phyloP scores from a whole-genome alignment of 2,797 vertebrate genomes.

The Eospalax fontanierii region DNA sequence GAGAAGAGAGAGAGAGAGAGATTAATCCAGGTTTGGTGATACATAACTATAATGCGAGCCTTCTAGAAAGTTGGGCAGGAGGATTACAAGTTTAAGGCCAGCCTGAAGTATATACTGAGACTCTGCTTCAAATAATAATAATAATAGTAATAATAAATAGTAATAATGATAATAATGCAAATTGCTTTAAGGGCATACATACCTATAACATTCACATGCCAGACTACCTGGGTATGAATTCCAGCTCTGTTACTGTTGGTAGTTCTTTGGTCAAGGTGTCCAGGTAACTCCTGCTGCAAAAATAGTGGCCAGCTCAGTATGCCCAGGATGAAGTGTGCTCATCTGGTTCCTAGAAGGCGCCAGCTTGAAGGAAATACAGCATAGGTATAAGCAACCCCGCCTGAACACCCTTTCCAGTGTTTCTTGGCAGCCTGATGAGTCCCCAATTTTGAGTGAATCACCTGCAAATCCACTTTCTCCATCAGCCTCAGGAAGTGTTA shows the following conservation, averaged over 20 bases:
- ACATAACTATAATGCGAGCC: neutral
- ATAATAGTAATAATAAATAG: neutral
- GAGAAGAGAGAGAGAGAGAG: neutral
- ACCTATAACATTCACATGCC: neutral
- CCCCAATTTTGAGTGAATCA: neutral
- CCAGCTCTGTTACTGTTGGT: neutral
- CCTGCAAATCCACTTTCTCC: neutral
- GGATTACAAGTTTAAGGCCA: neutral
- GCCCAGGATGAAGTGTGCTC: neutral
- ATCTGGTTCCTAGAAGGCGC: neutral
- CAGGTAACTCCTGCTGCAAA: neutral
- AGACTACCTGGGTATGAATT: neutral
- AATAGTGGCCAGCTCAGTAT: too few species aligned
- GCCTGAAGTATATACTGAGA: neutral
- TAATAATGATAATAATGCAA: too few species aligned
- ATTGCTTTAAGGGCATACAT: neutral
- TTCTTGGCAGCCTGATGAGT: neutral
- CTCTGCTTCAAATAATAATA: neutral
- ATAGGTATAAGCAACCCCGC: rapidly evolving
- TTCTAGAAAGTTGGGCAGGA: neutral
- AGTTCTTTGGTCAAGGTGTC: neutral
- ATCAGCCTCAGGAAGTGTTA: neutral
- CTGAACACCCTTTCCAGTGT: neutral
- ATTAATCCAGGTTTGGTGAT: neutral
- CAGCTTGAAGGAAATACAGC: neutral